A percentile compares a stretch with the other conserved stretches of the same genome.
phyloP scores from a whole-genome alignment of 2,113 vertebrate species.

The Podocnemis expansa region DNA sequence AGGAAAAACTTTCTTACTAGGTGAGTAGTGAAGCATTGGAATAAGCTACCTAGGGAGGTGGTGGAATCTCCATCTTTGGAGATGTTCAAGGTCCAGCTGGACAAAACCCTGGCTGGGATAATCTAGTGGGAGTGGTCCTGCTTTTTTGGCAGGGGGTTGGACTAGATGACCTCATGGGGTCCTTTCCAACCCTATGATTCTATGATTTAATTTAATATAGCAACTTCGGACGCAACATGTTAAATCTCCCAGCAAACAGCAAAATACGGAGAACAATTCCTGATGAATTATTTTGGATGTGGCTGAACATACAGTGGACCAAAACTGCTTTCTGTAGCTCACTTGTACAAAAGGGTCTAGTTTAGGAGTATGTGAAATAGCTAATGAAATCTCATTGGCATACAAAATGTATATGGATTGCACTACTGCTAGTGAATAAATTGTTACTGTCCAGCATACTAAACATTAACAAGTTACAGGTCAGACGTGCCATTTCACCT shows the following conservation, averaged over 20 bases:
- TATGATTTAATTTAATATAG: neutral
- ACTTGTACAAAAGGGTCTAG: neutral
- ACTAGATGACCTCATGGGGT: too few relatives aligned
- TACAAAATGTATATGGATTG: neutral
- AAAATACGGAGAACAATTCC: neutral
- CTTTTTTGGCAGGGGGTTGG: too few relatives aligned
- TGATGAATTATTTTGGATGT: neutral
- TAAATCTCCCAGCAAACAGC: neutral
- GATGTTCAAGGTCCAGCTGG: too few relatives aligned
- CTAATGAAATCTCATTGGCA: slow-evolving; percentile 11
- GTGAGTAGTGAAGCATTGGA: too few relatives aligned
- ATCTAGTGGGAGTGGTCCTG: too few relatives aligned
- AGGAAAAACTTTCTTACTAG: too few relatives aligned
- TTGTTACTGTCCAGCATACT: neutral
- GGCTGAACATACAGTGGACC: neutral
- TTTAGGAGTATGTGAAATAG: neutral
- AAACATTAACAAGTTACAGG: neutral
- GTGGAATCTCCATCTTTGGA: too few relatives aligned
- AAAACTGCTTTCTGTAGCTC: neutral
- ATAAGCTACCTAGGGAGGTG: too few relatives aligned
- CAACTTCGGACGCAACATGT: neutral
- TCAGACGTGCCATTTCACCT: neutral
- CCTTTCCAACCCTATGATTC: too few relatives aligned
- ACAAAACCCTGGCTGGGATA: too few relatives aligned
- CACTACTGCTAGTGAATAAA: neutral